phyloP scores from a whole-genome alignment of 2,888 invertebrate genomes.

The Papilio elwesi region DNA sequence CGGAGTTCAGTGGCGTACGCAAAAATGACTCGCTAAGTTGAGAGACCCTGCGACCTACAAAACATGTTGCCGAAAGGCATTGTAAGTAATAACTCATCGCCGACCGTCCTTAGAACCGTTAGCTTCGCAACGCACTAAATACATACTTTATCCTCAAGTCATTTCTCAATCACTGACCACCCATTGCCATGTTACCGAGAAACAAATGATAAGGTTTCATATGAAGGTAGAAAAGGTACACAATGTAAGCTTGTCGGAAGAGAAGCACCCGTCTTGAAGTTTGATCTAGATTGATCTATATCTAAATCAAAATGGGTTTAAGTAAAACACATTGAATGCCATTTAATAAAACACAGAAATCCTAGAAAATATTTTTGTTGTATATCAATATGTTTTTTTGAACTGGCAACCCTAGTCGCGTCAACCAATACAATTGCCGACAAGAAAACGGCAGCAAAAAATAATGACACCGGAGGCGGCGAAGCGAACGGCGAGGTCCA shows the following conservation, averaged over 20 bases:
- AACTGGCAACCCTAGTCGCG: slow-evolving; percentile 12
- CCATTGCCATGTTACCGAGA: no score
- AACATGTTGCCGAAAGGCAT: slow-evolving; percentile 28
- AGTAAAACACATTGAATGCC: no score
- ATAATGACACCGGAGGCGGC: slow-evolving; percentile 70
- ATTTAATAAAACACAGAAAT: background rate
- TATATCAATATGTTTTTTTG: background rate
- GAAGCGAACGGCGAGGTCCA: slow-evolving; percentile 80
- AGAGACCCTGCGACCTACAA: slow-evolving; percentile 30
- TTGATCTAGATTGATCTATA: no score
- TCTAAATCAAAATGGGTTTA: no score
- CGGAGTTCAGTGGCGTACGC: background rate
- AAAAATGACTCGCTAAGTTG: slow-evolving; percentile 29
- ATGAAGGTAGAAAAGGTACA: no score
- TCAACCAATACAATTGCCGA: slow-evolving; percentile 54
- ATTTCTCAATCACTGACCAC: slow-evolving; percentile 3
- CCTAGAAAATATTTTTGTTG: background rate
- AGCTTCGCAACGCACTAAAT: slow-evolving; percentile 2
- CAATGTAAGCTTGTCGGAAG: no score
- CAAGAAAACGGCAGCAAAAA: slow-evolving; percentile 53
- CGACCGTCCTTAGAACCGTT: slow-evolving; percentile 35
- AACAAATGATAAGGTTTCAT: no score
- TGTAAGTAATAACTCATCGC: slow-evolving; percentile 32
- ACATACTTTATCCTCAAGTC: background rate
- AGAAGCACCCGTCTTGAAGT: no score